These are phyloP conservation scores for Macquaria ambigua DNA, from an alignment of 2,113 vertebrate species.

Conservation along the genomic window DNA sequence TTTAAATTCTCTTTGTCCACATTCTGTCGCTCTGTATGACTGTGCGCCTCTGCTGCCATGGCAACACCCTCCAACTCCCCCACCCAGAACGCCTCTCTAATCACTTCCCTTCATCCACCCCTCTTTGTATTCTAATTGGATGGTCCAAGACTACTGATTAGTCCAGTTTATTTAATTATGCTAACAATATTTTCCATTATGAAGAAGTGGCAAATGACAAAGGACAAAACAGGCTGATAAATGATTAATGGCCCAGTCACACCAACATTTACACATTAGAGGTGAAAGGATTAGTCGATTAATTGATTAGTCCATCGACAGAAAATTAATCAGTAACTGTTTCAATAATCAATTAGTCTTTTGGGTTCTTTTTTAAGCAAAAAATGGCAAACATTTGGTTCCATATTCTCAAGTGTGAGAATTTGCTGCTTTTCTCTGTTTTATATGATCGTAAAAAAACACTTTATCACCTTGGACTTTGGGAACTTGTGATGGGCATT, in stretches of 20 bases:
- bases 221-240: not conserved
- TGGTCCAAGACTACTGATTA: not conserved
- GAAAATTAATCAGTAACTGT: too few relatives aligned
- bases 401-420: too few relatives aligned
- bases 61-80: not conserved
- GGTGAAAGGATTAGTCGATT: too few relatives aligned
- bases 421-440: too few relatives aligned
- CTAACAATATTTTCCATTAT: not conserved
- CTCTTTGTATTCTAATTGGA: not conserved
- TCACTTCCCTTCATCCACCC: not conserved
- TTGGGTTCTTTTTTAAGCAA: too few relatives aligned
- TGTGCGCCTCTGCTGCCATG: not conserved
- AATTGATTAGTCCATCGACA: too few relatives aligned
- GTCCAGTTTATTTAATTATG: not conserved
- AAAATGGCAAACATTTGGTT: too few relatives aligned
- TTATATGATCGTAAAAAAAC: too few relatives aligned
- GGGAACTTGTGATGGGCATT: too few relatives aligned
- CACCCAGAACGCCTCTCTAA: not conserved
- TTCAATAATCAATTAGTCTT: too few relatives aligned
- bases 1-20: not conserved
- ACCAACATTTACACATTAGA: not conserved
- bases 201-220: not conserved
- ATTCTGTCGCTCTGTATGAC: not conserved
- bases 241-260: not conserved
- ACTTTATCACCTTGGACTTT: too few relatives aligned